These are phyloP conservation scores for Hydrocynus forskahlii DNA, from an alignment of 2,797 vertebrate genomes.

Conservation along the genomic window DNA sequence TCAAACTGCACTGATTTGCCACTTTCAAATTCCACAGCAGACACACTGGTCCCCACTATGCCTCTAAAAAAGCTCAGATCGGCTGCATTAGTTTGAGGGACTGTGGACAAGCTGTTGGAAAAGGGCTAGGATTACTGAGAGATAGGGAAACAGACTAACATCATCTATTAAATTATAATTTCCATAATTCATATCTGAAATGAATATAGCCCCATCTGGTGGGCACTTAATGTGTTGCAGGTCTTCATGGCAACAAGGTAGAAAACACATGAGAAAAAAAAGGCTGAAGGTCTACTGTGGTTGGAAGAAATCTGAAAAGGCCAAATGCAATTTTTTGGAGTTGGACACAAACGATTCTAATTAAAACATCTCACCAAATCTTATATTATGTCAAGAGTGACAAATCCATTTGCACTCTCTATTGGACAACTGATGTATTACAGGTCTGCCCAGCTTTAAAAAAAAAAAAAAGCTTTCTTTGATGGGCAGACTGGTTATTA, in stretches of 20 bases:
- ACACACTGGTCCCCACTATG: background rate
- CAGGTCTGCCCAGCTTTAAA: background rate
- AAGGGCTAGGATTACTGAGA: background rate
- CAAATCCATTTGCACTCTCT: background rate
- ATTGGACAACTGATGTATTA: background rate
- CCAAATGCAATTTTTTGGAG: background rate
- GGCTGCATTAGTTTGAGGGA: background rate
- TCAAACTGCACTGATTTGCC: background rate
- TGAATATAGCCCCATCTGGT: background rate
- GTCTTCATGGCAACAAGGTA: background rate
- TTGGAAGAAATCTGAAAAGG: background rate
- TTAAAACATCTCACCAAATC: background rate
- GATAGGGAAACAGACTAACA: background rate
- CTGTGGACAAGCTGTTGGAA: background rate
- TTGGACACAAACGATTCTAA: background rate
- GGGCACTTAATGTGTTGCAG: background rate
- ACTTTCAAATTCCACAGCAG: background rate
- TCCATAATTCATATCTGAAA: background rate
- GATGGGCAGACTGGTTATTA: background rate
- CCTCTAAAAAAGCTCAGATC: background rate
- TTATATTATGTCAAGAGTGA: background rate
- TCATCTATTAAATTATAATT: background rate
- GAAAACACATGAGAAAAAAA: background rate
- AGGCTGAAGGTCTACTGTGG: background rate
- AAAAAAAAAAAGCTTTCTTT: background rate